These are phyloP conservation scores for Elmis aenea DNA, from an alignment of 2,888 invertebrate genomes.

Conservation along the genomic window DNA sequence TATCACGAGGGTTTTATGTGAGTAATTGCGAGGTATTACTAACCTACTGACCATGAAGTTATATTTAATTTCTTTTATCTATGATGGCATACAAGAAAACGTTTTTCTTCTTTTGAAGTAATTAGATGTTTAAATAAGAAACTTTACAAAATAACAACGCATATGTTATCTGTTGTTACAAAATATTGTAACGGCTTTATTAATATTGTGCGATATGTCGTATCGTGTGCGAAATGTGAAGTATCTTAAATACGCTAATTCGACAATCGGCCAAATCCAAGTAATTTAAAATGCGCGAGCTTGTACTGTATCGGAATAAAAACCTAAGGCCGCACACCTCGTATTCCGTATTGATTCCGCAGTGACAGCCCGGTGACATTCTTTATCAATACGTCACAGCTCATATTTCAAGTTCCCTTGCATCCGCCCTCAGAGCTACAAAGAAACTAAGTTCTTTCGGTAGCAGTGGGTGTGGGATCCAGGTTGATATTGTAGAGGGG, in stretches of 20 bases:
- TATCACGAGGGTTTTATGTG: slow-evolving; percentile 21
- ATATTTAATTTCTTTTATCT: slow-evolving; percentile 17
- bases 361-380: slow-evolving; percentile 65
- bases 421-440: slow-evolving; percentile 51
- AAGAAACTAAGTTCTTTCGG: slow-evolving; percentile 56
- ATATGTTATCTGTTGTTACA: too few species aligned
- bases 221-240: too few species aligned
- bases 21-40: slow-evolving; percentile 30
- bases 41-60: slow-evolving; percentile 34
- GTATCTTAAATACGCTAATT: too few species aligned
- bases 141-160: too few species aligned
- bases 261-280: too few species aligned
- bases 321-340: slow-evolving; percentile 34
- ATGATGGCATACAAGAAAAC: too few species aligned
- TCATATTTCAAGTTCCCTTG: slow-evolving; percentile 50
- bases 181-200: too few species aligned
- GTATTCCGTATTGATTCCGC: slow-evolving; percentile 50
- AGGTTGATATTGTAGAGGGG: slow-evolving; percentile 33
- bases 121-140: too few species aligned
- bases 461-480: slow-evolving; percentile 40
- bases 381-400: slow-evolving; percentile 57
- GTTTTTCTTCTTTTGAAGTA: too few species aligned
- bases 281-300: slow-evolving; percentile 1
- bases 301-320: background rate
- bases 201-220: too few species aligned